Evolutionary conservation across 2,888 invertebrate species (phyloP), one percentile per base, ranked within the genome.

Genomic region (Lysandra bellargus): DNA sequence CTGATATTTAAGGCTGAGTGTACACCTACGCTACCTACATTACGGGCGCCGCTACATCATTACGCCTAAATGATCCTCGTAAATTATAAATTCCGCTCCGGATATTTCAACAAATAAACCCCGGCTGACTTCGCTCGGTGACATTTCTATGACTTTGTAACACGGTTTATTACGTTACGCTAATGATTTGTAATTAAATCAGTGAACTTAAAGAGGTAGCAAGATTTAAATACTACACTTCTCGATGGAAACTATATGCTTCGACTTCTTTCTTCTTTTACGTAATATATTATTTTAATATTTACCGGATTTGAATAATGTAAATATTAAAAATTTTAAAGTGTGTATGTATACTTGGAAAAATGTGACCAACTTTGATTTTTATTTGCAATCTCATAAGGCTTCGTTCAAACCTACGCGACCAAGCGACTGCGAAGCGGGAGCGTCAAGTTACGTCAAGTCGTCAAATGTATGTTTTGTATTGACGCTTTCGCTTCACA

Each of bases 41-140:
- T 74, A 79, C 57, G 73, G 73, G 40, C 37, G 79, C 44, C 79
- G 60, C 79, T 23, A 60, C 79, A 60, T 74, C 60, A 79, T 79
- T 79, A 79, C 74, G 73, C 60, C 57, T 74, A 79, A 76, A 79
- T 73, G 44, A 61, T 60, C 74, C 74, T 79, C 79, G 44, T 74
- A 73, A 79, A 74, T 74, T 60, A 74, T 79, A 74, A 37, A 74
- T 79, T 79, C 61, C 60, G 73, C 74, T 40, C 69, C 33, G 44
- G 30, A n/a, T 69, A 69, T 78, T 69, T 64, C 14, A 78, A 44
- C 64, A 44, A 78, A 69, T 69, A 49, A 78, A 57, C 17, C 76
- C 76, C 76, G n/a, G 33, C 57, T 76, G 33, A 76, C 57, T 76
- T 76, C 53, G 76, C 33, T 53, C 76, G 76, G 6, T 76, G 57